Conservation (phyloP, 2,113 vertebrate genomes). For the Rhinichthys klamathensis region DNA sequence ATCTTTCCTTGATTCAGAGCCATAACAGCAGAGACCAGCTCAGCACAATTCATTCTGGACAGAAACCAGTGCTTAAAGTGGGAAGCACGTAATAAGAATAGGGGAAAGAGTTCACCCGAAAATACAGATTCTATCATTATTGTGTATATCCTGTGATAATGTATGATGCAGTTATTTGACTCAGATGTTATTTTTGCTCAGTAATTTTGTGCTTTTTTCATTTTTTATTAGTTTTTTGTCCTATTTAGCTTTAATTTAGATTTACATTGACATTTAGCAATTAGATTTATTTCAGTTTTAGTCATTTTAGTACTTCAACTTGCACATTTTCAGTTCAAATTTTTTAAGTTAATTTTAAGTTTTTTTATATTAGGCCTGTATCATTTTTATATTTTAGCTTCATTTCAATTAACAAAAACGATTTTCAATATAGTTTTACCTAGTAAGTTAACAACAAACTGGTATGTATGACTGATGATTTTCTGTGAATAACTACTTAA, state of each 20-base stretch:
- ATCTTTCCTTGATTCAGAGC: conserved; percentile 57
- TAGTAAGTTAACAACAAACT: conserved; percentile 35
- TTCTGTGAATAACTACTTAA: conserved; percentile 24
- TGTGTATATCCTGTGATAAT: too few relatives aligned
- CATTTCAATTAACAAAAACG: background rate
- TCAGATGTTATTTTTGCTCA: too few relatives aligned
- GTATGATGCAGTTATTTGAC: too few relatives aligned
- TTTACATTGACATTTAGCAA: too few relatives aligned
- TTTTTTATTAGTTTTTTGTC: background rate
- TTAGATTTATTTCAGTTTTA: background rate
- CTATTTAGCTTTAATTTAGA: too few relatives aligned
- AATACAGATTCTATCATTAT: background rate
- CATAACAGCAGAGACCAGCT: conserved; percentile 63
- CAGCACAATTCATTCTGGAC: conserved; percentile 62
- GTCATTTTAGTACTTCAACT: background rate
- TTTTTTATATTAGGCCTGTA: too few relatives aligned
- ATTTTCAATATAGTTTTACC: too few relatives aligned
- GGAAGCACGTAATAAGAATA: conserved; percentile 53
- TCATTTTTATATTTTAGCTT: background rate
- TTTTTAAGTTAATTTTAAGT: too few relatives aligned
- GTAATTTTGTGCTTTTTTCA: background rate
- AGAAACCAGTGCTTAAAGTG: conserved; percentile 32
- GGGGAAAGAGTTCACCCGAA: background rate
- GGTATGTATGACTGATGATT: conserved; percentile 40
- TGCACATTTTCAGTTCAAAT: background rate